Percentiles rank a stretch among this genome's conserved stretches.
phyloP scores from a whole-genome alignment of 2,113 vertebrate genomes.

The Pogonocichla stellata region DNA sequence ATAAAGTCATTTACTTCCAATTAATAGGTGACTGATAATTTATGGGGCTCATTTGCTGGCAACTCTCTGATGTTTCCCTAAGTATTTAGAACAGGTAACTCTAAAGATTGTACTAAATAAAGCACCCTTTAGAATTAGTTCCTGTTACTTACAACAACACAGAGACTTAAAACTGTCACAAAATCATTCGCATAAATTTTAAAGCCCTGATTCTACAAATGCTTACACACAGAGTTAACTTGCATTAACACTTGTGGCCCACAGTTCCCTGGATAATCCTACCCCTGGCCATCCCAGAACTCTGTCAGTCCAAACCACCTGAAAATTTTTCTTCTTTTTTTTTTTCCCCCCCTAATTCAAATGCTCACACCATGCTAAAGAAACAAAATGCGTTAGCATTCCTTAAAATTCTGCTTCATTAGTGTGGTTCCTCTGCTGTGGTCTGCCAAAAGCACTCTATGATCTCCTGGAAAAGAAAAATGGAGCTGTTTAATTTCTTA shows the following conservation, averaged over 20 bases:
- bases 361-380: neutral
- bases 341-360: rapidly evolving
- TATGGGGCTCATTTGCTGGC: neutral
- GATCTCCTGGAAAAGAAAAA: neutral
- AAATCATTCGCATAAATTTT: neutral
- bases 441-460: neutral
- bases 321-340: neutral
- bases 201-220: neutral
- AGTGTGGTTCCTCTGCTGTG: neutral
- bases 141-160: neutral
- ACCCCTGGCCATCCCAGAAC: neutral
- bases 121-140: neutral
- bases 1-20: neutral
- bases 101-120: neutral
- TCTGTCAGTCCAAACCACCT: neutral
- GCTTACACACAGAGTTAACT: neutral
- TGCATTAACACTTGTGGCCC: neutral
- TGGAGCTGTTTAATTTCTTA: neutral
- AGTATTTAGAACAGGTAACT: neutral
- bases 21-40: neutral
- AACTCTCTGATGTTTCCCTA: neutral
- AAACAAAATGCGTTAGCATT: neutral
- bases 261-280: neutral
- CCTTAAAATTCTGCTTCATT: neutral
- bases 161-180: neutral